Conservation (phyloP, 2,113 vertebrate genomes). For the Microtus montanus region DNA sequence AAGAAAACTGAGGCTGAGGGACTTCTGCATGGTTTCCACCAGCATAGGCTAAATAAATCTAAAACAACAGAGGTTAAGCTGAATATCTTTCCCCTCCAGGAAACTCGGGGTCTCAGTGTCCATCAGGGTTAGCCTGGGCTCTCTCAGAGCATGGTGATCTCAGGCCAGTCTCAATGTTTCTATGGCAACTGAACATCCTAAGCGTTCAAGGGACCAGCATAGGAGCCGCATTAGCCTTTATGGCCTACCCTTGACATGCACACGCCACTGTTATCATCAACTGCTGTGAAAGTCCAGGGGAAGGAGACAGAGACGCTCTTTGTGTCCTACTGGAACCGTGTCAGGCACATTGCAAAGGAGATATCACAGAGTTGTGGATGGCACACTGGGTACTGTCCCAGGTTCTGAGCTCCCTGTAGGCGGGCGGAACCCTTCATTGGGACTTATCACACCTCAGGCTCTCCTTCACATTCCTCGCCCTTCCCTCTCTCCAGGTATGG, state of each 20-base stretch:
- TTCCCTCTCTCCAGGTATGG: not conserved
- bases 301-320: not conserved
- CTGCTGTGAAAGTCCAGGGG: not conserved
- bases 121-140: not conserved
- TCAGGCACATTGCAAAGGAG: not conserved
- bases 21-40: not conserved
- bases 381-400: not conserved
- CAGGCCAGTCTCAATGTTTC: not conserved
- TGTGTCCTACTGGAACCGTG: not conserved
- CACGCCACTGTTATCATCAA: not conserved
- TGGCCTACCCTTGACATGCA: not conserved
- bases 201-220: not conserved
- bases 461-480: not conserved
- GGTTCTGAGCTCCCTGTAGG: not conserved
- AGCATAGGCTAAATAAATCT: not conserved
- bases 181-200: not conserved
- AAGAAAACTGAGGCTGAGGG: not conserved
- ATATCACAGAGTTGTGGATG: not conserved
- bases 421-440: not conserved
- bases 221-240: not conserved
- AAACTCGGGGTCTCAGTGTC: not conserved
- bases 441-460: not conserved
- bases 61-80: not conserved
- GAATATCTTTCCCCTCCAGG: not conserved
- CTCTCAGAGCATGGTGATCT: not conserved